Evolutionary conservation across 2,113 vertebrate species (phyloP).

Genomic region (Pica pica): DNA sequence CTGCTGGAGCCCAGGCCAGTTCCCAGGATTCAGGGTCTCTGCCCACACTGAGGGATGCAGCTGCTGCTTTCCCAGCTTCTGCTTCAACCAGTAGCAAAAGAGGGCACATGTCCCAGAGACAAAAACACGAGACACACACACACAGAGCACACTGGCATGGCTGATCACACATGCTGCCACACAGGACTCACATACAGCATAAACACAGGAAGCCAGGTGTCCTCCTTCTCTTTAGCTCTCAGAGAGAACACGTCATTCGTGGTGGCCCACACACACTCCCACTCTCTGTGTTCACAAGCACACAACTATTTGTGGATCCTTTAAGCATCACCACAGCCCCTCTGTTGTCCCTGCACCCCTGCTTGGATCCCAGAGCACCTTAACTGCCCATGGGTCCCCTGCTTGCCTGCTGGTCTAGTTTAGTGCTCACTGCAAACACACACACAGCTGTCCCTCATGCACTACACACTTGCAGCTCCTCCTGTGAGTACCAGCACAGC

Average conservation of each 20-base stretch:
- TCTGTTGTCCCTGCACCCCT: rapidly evolving
- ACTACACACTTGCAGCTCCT: neutral
- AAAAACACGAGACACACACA: neutral
- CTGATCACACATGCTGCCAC: neutral
- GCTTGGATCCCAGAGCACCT: neutral
- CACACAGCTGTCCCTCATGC: neutral
- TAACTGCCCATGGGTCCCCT: rapidly evolving
- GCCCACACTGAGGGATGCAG: neutral
- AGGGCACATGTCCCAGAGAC: neutral
- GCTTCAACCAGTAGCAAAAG: neutral
- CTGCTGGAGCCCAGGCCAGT: neutral
- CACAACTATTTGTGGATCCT: rapidly evolving
- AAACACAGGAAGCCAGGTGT: neutral
- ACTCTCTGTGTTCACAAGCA: neutral
- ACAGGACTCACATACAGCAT: neutral
- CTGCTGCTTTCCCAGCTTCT: neutral
- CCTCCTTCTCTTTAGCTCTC: neutral
- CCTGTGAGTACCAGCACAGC: neutral
- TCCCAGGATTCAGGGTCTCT: neutral
- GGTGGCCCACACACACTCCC: neutral
- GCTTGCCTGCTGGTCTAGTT: neutral
- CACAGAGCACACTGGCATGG: neutral
- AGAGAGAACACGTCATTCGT: neutral
- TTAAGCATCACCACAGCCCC: rapidly evolving
- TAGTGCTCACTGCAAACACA: neutral